These are phyloP conservation scores for Rhinolophus ferrumequinum DNA, from an alignment of 2,113 vertebrate species.

Conservation along the genomic window DNA sequence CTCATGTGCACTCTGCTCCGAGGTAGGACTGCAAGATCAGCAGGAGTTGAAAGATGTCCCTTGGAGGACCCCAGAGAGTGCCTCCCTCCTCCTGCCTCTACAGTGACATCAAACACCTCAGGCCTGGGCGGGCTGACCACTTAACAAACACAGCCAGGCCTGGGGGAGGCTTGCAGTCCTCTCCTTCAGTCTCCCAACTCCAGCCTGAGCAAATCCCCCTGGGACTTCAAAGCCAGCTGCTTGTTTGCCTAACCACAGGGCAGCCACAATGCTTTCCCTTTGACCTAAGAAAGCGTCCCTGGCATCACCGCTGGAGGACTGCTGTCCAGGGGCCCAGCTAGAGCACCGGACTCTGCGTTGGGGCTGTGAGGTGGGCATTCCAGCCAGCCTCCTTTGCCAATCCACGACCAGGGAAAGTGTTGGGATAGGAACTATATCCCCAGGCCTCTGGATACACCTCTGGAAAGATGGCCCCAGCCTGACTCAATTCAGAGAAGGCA, in stretches of 20 bases:
- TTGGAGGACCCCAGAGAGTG: neutral
- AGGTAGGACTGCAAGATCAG: neutral
- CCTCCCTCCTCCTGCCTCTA: constrained; percentile 47
- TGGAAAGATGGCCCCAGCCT: neutral
- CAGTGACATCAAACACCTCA: constrained; percentile 55
- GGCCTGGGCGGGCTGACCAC: neutral
- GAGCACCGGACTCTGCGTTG: neutral
- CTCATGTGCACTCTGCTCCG: neutral
- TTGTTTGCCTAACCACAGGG: constrained; percentile 72
- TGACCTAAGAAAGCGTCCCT: constrained; percentile 67
- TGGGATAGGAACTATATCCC: neutral
- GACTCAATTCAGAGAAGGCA: neutral
- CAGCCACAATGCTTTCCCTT: constrained; percentile 78
- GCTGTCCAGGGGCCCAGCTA: neutral
- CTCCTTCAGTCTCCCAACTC: constrained; percentile 57
- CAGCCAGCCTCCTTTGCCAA: neutral
- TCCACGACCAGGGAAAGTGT: neutral
- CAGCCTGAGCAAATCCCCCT: constrained; percentile 63
- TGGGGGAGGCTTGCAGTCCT: constrained; percentile 13
- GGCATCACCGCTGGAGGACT: neutral
- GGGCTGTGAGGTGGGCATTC: neutral
- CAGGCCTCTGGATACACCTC: neutral
- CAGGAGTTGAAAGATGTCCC: neutral
- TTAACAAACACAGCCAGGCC: constrained; percentile 71
- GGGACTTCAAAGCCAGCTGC: constrained; percentile 75